Evolutionary conservation across 2,113 vertebrate genomes (phyloP).

Genomic region (Accipiter cooperii): DNA sequence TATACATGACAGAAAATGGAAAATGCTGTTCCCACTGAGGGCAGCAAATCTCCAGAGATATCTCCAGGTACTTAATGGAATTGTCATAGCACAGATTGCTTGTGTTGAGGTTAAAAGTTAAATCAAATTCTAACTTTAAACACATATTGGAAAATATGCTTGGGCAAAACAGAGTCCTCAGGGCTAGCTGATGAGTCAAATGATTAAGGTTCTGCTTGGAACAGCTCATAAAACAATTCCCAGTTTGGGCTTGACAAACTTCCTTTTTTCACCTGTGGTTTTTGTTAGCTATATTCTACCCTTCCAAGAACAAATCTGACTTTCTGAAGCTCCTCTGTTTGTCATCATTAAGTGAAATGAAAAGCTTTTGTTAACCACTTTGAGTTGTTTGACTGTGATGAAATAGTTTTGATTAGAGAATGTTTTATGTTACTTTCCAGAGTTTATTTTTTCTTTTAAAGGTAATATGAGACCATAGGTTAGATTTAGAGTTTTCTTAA

Average conservation of each 20-base stretch:
- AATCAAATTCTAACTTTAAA: neutral
- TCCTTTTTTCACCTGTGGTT: conserved; percentile 30
- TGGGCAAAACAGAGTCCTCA: neutral
- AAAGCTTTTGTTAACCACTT: conserved; percentile 44
- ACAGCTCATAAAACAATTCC: neutral
- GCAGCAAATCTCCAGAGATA: neutral
- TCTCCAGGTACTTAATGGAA: neutral
- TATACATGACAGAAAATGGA: neutral
- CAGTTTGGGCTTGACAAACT: conserved; percentile 8
- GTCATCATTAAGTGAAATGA: conserved; percentile 29
- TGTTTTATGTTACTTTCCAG: conserved; percentile 54
- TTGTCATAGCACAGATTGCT: neutral
- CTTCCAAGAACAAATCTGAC: conserved; percentile 13
- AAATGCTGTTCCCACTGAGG: neutral
- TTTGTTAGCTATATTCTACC: conserved; percentile 12
- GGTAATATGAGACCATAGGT: conserved; percentile 65
- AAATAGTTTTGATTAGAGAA: conserved; percentile 62
- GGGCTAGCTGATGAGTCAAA: neutral
- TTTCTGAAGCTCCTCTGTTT: neutral
- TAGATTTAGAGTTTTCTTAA: conserved; percentile 59
- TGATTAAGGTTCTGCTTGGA: neutral
- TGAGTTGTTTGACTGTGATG: conserved; percentile 30
- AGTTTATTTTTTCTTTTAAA: conserved; percentile 62
- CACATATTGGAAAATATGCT: neutral
- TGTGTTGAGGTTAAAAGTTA: conserved; percentile 19